Conservation (phyloP, 2,797 vertebrate species). For the Channallabes apus region DNA sequence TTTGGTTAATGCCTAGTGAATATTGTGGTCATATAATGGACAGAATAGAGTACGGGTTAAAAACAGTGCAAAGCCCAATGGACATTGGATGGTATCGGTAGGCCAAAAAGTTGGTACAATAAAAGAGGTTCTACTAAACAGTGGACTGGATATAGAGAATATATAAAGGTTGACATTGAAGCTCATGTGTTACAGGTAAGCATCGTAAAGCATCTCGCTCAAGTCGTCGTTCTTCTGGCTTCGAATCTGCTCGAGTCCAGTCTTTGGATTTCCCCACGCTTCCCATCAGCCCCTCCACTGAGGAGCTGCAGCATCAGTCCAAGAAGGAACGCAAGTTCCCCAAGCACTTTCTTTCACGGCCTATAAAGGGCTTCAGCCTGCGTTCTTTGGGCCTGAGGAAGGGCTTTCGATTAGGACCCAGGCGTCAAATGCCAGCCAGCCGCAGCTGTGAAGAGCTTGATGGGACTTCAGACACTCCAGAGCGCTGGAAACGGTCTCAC, state of each 20-base stretch:
- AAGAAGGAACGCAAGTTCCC: conserved; percentile 73
- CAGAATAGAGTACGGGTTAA: not conserved
- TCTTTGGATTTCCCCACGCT: conserved; percentile 82
- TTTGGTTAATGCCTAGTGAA: not conserved
- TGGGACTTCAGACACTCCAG: conserved; percentile 63
- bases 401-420: conserved; percentile 68
- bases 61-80: not conserved
- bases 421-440: conserved; percentile 74
- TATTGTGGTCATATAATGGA: not conserved
- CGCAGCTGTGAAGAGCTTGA: conserved; percentile 90
- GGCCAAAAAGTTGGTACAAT: too few relatives aligned
- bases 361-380: conserved; percentile 70
- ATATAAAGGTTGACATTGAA: conserved; percentile 14
- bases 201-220: conserved; percentile 78
- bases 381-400: conserved; percentile 70
- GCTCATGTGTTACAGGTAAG: conserved; percentile 80
- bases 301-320: conserved; percentile 71
- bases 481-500: conserved; percentile 84
- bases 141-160: not conserved
- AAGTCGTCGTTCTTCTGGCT: conserved; percentile 69
- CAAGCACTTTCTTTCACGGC: conserved; percentile 67
- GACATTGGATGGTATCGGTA: not conserved
- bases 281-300: conserved; percentile 78
- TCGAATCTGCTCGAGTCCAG: conserved; percentile 75
- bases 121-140: not conserved